These are phyloP conservation scores for Buphagus erythrorhynchus DNA, from an alignment of 2,797 vertebrate genomes.

Conservation along the genomic window DNA sequence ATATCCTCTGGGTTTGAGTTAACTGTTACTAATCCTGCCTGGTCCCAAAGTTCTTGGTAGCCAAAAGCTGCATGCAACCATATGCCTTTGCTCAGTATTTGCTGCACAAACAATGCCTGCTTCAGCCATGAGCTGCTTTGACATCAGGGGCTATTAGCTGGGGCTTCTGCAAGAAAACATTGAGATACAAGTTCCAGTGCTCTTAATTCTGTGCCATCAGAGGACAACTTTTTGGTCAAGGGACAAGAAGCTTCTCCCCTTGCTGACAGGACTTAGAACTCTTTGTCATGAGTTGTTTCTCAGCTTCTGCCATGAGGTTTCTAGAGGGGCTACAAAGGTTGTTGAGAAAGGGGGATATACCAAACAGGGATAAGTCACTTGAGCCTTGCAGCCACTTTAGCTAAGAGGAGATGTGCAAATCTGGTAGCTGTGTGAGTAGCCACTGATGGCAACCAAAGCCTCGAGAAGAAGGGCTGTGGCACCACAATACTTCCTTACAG, in stretches of 20 bases:
- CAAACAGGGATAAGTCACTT: neutral
- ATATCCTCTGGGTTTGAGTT: neutral
- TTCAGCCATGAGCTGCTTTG: neutral
- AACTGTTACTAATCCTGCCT: neutral
- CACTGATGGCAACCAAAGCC: neutral
- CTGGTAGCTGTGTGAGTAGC: neutral
- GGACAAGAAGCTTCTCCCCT: neutral
- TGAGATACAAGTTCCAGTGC: neutral
- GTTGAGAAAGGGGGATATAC: neutral
- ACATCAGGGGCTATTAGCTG: neutral
- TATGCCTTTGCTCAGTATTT: neutral
- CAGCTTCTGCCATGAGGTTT: accelerated
- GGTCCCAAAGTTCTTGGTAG: neutral
- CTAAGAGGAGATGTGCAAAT: neutral
- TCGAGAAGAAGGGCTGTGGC: neutral
- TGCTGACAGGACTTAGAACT: neutral
- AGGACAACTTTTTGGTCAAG: neutral
- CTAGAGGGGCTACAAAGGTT: neutral
- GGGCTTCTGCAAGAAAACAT: neutral
- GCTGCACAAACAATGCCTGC: neutral
- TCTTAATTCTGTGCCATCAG: neutral
- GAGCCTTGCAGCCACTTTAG: neutral
- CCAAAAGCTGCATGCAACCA: neutral
- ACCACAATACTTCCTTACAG: neutral
- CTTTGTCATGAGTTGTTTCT: neutral